These are phyloP conservation scores for Acropternis orthonyx DNA, from an alignment of 2,797 vertebrate genomes.

Conservation along the genomic window DNA sequence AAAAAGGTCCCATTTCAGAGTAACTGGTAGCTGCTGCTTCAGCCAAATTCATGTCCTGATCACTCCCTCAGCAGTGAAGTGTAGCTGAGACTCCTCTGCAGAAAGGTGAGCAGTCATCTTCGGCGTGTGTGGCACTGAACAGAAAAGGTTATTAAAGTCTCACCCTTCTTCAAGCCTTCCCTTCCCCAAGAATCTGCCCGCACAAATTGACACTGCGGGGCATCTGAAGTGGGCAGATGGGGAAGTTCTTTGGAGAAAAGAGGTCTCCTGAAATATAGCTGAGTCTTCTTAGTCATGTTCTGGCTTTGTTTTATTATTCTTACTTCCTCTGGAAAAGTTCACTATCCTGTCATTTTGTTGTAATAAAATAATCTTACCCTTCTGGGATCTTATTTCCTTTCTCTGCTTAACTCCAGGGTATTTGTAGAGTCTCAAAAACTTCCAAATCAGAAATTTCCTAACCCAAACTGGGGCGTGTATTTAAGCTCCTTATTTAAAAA, in stretches of 20 bases:
- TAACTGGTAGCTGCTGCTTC: not conserved
- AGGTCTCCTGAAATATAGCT: not conserved
- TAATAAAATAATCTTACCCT: constrained; percentile 44
- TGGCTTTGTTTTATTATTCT: constrained; percentile 8
- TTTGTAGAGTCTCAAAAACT: constrained; percentile 25
- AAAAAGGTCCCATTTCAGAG: not conserved
- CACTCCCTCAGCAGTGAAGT: not conserved
- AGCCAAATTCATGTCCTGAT: not conserved
- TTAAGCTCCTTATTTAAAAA: not conserved
- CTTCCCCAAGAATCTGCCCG: not conserved
- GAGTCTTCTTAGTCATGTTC: not conserved
- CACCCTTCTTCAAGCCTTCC: not conserved
- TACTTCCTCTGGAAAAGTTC: constrained; percentile 38
- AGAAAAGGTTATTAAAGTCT: not conserved
- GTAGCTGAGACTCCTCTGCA: not conserved
- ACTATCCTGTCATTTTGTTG: constrained; percentile 24
- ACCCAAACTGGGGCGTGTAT: not conserved
- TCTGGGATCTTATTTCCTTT: constrained; percentile 36
- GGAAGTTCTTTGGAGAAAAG: not conserved
- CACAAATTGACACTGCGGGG: not conserved
- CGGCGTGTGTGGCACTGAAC: accelerated
- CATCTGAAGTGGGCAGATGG: not conserved
- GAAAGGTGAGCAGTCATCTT: not conserved
- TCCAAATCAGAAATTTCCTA: constrained; percentile 35
- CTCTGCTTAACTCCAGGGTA: constrained; percentile 3